phyloP scores from a whole-genome alignment of 2,888 invertebrate species.

The Timema podura region DNA sequence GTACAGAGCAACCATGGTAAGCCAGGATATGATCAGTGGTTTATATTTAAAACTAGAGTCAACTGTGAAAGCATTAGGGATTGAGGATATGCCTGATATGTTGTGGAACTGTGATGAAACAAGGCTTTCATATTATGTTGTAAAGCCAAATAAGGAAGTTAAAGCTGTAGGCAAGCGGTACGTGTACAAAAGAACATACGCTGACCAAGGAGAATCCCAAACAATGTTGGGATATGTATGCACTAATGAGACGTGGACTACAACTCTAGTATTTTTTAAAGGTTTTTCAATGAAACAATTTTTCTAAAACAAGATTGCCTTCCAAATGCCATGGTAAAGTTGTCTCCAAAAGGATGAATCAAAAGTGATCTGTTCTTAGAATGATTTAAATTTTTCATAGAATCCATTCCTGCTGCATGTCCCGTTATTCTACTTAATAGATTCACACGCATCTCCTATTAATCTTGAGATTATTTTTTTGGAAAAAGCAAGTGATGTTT shows the following conservation, averaged over 20 bases:
- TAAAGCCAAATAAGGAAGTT: no score
- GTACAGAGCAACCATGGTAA: no score
- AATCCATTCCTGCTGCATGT: not conserved
- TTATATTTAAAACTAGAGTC: no score
- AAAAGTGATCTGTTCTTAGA: not conserved
- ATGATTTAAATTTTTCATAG: slow-evolving; percentile 1
- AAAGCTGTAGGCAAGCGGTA: no score
- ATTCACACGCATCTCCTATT: not conserved
- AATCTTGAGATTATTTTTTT: not conserved
- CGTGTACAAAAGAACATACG: no score
- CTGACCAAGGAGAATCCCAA: no score
- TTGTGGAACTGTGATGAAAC: no score
- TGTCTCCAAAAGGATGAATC: not conserved
- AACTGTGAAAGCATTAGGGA: no score
- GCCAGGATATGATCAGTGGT: no score
- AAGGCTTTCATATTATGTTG: no score
- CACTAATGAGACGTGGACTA: slow-evolving; percentile 4
- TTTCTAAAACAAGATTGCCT: not conserved
- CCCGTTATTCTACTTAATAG: not conserved
- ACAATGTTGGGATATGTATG: slow-evolving; percentile 10
- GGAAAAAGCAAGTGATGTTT: not conserved
- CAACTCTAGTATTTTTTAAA: slow-evolving; percentile 26
- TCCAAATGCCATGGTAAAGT: not conserved
- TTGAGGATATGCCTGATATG: no score
- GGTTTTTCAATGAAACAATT: slow-evolving; percentile 26